Percentiles rank a stretch among this genome's conserved stretches.
These are phyloP conservation scores for Onthophagus sagittarius DNA, from an alignment of 2,888 invertebrate species.

Conservation along the genomic window DNA sequence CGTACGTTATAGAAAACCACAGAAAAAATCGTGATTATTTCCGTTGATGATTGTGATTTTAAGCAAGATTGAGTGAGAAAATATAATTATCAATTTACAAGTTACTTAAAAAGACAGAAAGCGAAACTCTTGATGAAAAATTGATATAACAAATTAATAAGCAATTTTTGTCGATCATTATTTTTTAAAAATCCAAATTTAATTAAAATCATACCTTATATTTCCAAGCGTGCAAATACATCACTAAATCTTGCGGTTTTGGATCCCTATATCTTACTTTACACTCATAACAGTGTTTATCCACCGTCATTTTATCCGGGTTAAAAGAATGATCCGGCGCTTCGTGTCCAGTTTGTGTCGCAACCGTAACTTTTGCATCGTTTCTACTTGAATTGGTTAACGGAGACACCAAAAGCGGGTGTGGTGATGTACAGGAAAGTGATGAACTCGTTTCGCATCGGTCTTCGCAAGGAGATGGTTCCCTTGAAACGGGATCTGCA, in stretches of 20 bases:
- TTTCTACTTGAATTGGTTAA: constrained; percentile 23
- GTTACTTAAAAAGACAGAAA: no score
- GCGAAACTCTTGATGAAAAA: no score
- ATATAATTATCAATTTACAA: no score
- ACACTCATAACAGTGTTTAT: constrained; percentile 90
- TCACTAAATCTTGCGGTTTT: constrained; percentile 83
- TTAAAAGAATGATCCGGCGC: constrained; percentile 65
- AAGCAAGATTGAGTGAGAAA: no score
- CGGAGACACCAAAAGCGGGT: constrained; percentile 38
- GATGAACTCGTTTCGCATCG: constrained; percentile 47
- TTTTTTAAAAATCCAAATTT: neutral
- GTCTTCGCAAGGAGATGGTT: constrained; percentile 68
- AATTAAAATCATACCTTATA: constrained; percentile 61
- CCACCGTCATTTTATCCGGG: constrained; percentile 70
- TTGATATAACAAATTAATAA: neutral
- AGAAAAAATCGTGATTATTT: no score
- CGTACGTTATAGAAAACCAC: no score
- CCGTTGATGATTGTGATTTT: no score
- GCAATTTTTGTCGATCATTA: no score
- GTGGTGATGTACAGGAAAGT: constrained; percentile 40
- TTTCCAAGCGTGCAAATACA: constrained; percentile 95
- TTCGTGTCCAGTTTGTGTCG: constrained; percentile 81
- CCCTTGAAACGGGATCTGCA: constrained; percentile 61
- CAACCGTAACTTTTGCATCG: constrained; percentile 63
- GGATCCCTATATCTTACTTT: constrained; percentile 90